Percentiles rank a stretch among this genome's conserved stretches.
phyloP scores from a whole-genome alignment of 2,113 vertebrate genomes.

The Coptodon bakossiorum region DNA sequence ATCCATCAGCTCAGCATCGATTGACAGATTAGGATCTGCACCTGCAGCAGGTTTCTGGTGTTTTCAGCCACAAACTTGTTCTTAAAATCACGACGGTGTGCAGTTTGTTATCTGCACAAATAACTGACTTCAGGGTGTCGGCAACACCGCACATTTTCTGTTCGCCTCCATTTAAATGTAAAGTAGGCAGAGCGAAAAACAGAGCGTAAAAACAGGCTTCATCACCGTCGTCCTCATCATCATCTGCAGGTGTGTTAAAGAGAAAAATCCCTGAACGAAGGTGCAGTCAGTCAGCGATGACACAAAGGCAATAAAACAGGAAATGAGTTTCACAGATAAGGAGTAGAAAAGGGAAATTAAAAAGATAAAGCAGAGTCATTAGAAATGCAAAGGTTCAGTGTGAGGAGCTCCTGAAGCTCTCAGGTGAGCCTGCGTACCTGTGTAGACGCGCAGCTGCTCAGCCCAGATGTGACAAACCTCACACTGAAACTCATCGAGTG shows the following conservation, averaged over 20 bases:
- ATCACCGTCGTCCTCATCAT: background rate
- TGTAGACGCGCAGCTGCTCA: background rate
- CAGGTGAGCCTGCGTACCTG: background rate
- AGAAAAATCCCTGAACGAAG: background rate
- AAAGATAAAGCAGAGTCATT: background rate
- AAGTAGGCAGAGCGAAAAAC: background rate
- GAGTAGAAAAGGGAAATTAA: background rate
- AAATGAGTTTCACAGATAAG: background rate
- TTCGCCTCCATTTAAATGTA: constrained; percentile 1
- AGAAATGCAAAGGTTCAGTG: background rate
- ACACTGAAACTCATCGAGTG: background rate
- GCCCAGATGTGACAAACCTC: background rate
- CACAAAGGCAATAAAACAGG: background rate
- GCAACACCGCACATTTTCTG: background rate
- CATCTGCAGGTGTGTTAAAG: background rate
- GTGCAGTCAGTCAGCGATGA: background rate
- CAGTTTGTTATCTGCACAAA: background rate
- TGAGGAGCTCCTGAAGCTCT: background rate
- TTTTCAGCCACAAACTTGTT: background rate
- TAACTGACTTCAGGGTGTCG: background rate
- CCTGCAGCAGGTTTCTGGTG: background rate
- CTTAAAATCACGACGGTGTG: background rate
- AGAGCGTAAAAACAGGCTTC: background rate
- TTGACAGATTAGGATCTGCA: constrained; percentile 9
- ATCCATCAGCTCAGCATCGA: background rate